phyloP scores from a whole-genome alignment of 2,797 vertebrate species.

The Hippocampus kuda region DNA sequence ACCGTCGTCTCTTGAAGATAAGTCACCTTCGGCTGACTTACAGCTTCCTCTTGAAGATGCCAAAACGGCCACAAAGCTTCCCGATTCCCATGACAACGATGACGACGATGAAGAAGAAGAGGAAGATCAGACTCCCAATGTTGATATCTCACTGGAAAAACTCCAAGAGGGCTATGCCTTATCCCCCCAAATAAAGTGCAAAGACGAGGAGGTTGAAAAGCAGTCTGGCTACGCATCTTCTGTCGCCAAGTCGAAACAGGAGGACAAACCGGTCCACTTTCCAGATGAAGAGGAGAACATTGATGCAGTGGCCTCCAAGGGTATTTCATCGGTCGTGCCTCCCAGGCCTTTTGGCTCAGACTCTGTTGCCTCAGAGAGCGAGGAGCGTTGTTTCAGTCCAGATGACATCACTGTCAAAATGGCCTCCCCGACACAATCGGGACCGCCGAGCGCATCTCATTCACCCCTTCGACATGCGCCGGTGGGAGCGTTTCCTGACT shows the following conservation, averaged over 20 bases:
- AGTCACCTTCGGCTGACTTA: constrained; percentile 80
- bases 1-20: constrained; percentile 75
- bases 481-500: constrained; percentile 56
- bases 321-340: constrained; percentile 44
- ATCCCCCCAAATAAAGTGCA: constrained; percentile 50
- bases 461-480: constrained; percentile 88
- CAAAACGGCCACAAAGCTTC: constrained; percentile 52
- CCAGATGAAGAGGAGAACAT: constrained; percentile 48
- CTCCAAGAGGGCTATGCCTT: constrained; percentile 67
- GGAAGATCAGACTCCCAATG: constrained; percentile 72
- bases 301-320: constrained; percentile 42
- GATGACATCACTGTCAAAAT: constrained; percentile 96
- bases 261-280: constrained; percentile 44
- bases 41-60: constrained; percentile 66
- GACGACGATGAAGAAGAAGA: constrained; percentile 72
- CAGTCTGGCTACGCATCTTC: constrained; percentile 28
- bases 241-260: constrained; percentile 25
- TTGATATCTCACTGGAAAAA: constrained; percentile 74
- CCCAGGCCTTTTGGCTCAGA: constrained; percentile 62
- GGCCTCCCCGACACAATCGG: constrained; percentile 87
- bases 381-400: constrained; percentile 88
- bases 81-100: constrained; percentile 52
- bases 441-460: constrained; percentile 82
- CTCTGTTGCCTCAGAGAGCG: constrained; percentile 71
- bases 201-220: constrained; percentile 38